Evolutionary conservation across 2,797 vertebrate genomes (phyloP).

Genomic region (Melanotaenia parkinsoni): DNA sequence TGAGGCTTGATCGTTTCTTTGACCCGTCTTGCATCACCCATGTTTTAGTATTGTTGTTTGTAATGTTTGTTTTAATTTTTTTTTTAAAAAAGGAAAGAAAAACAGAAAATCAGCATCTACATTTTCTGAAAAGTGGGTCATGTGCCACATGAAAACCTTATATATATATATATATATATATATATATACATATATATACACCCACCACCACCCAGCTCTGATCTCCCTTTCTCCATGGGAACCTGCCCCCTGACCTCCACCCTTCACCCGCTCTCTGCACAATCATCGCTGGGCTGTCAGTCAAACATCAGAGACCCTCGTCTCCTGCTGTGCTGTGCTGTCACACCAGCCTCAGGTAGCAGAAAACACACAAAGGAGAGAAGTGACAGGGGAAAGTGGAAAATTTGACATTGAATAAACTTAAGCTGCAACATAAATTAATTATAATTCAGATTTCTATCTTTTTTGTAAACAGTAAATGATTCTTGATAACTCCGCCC

Average conservation of each 20-base stretch:
- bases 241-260: constrained; percentile 73
- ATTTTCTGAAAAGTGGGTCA: too few species aligned
- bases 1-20: too few species aligned
- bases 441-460: neutral
- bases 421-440: neutral
- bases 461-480: neutral
- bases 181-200: constrained; percentile 18
- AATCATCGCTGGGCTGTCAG: constrained; percentile 71
- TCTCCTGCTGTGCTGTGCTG: constrained; percentile 64
- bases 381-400: constrained; percentile 17
- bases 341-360: constrained; percentile 56
- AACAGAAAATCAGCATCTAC: too few species aligned
- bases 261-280: constrained; percentile 68
- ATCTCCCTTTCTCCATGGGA: constrained; percentile 56
- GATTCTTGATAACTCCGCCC: neutral
- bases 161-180: too few species aligned
- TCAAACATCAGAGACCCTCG: constrained; percentile 71
- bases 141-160: too few species aligned
- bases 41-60: too few species aligned
- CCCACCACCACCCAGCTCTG: constrained; percentile 10
- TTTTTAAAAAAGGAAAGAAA: too few species aligned
- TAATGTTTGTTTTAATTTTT: too few species aligned
- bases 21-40: too few species aligned
- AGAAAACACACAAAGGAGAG: constrained; percentile 28
- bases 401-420: constrained; percentile 3